phyloP scores from a whole-genome alignment of 2,113 vertebrate species.

The Noctilio leporinus region DNA sequence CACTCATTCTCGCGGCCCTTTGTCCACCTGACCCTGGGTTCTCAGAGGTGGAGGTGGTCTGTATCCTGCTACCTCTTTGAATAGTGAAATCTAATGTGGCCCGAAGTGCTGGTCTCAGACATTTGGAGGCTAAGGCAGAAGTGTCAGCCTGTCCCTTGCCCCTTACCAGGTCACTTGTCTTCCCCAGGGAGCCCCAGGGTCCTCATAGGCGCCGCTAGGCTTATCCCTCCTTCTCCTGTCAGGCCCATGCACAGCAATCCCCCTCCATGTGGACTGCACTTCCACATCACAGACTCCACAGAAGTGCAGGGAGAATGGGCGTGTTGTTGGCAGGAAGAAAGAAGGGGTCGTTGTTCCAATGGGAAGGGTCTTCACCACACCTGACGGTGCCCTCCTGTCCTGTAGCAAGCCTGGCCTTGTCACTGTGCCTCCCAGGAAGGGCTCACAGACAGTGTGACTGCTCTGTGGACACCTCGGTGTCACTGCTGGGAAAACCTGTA shows the following conservation, averaged over 20 bases:
- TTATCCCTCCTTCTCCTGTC: neutral
- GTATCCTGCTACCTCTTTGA: neutral
- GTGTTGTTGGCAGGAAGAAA: neutral
- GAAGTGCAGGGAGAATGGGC: neutral
- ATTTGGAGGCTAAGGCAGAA: neutral
- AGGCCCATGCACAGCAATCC: neutral
- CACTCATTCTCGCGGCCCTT: neutral
- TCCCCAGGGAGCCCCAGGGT: neutral
- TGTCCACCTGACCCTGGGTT: neutral
- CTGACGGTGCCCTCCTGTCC: neutral
- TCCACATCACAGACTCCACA: neutral
- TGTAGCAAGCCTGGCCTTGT: neutral
- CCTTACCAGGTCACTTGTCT: neutral
- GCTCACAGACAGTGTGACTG: neutral
- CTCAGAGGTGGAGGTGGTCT: neutral
- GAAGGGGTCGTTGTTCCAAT: neutral
- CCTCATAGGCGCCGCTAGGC: neutral
- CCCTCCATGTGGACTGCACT: neutral
- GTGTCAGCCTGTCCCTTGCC: neutral
- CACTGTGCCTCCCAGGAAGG: neutral
- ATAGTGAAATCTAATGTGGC: neutral
- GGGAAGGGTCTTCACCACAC: neutral
- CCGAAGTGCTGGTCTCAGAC: neutral
- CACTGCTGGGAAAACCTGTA: neutral
- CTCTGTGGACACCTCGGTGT: neutral